phyloP scores from a whole-genome alignment of 2,888 invertebrate genomes.

The Drosophila paracracens region DNA sequence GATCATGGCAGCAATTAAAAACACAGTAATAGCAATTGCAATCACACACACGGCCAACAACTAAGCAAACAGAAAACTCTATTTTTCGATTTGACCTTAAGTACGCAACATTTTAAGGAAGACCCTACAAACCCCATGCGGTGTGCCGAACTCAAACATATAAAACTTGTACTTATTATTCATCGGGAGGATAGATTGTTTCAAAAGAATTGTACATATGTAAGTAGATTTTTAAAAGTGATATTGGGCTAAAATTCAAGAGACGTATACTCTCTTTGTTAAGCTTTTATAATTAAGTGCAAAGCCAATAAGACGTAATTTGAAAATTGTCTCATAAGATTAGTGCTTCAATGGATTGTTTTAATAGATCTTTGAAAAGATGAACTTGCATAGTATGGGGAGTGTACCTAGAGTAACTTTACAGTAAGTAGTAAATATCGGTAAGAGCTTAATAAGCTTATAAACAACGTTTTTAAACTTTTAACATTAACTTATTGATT shows the following conservation, averaged over 20 bases:
- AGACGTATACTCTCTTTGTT: neutral
- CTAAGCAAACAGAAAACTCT: conserved; percentile 16
- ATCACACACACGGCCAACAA: conserved; percentile 17
- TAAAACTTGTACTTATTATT: neutral
- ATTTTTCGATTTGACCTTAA: neutral
- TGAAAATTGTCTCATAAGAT: neutral
- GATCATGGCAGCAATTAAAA: conserved; percentile 78
- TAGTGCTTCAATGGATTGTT: neutral
- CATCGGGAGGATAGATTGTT: neutral
- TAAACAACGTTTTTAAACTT: neutral
- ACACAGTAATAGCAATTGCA: conserved; percentile 61
- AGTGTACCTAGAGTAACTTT: neutral
- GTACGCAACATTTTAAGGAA: neutral
- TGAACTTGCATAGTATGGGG: neutral
- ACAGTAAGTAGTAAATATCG: neutral
- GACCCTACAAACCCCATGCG: neutral
- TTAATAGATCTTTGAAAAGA: neutral
- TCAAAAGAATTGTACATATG: neutral
- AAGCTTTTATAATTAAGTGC: neutral
- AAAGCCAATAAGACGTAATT: neutral
- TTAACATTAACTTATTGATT: neutral
- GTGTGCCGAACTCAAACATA: neutral
- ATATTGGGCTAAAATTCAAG: neutral
- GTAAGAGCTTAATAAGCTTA: neutral
- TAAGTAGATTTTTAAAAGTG: neutral